These are phyloP conservation scores for Noctua pronuba DNA, from an alignment of 2,888 invertebrate species.

Conservation along the genomic window DNA sequence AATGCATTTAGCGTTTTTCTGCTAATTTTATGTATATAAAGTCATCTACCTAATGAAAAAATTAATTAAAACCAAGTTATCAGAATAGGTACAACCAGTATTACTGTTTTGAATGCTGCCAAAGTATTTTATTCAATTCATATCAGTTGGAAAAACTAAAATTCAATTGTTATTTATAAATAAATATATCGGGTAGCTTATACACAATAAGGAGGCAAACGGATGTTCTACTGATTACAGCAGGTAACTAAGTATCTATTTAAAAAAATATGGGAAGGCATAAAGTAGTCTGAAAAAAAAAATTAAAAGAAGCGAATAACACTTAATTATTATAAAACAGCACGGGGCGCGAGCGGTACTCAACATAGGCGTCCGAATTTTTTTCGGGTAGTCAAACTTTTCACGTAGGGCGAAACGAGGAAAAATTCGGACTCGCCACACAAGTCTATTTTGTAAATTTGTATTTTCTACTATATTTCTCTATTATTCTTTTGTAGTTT, in stretches of 20 bases:
- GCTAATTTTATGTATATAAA: no score
- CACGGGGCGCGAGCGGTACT: neutral
- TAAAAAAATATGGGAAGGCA: no score
- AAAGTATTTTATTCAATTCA: neutral
- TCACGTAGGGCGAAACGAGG: neutral
- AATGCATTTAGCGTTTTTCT: no score
- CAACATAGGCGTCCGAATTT: neutral
- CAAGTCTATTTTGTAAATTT: neutral
- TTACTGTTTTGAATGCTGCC: neutral
- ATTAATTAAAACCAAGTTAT: neutral
- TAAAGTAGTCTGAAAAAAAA: neutral
- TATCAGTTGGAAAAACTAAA: neutral
- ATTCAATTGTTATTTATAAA: neutral
- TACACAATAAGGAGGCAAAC: neutral
- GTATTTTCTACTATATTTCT: neutral
- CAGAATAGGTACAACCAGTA: neutral
- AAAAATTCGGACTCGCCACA: neutral
- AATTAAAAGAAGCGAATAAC: no score
- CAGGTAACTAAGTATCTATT: neutral
- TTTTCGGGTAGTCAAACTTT: neutral
- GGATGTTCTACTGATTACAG: neutral
- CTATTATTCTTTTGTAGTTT: no score
- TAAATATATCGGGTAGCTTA: neutral
- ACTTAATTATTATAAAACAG: neutral
- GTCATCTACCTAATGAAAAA: neutral